Evolutionary conservation across 2,888 invertebrate genomes (phyloP).

Genomic region (Odontothrips loti): DNA sequence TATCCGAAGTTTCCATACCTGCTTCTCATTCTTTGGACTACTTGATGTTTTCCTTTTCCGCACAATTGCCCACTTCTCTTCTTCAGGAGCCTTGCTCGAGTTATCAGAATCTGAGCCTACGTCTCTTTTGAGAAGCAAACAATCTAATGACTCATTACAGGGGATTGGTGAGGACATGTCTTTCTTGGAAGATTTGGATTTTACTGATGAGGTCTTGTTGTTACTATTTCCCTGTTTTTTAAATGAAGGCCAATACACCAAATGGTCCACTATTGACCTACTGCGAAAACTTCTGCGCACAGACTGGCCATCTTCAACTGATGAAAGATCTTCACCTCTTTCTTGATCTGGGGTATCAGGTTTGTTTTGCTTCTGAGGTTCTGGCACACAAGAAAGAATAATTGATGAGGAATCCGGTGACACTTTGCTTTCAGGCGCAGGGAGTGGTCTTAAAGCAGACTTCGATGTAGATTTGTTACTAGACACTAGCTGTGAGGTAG

Average conservation of each 20-base stretch:
- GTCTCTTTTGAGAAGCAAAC: not conserved
- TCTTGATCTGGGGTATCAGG: not conserved
- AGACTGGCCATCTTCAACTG: not conserved
- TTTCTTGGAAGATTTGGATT: not conserved
- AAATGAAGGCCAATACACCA: not conserved
- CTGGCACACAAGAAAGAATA: not conserved
- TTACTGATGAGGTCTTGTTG: not conserved
- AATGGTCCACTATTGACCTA: not conserved
- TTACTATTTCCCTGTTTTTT: not conserved
- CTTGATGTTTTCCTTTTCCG: not conserved
- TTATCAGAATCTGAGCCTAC: not conserved
- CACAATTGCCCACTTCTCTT: not conserved
- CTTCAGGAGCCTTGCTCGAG: not conserved
- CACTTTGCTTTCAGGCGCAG: not conserved
- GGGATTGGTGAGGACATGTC: not conserved
- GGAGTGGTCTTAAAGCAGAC: not conserved
- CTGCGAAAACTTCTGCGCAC: not conserved
- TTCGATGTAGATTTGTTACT: not conserved
- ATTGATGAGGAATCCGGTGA: not conserved
- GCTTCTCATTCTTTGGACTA: not conserved
- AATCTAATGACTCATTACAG: not conserved
- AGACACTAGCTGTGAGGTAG: not conserved
- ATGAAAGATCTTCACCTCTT: not conserved
- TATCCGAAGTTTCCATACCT: not conserved
- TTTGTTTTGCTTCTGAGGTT: not conserved